These are phyloP conservation scores for Gallinago paraguaiae DNA, from an alignment of 2,113 vertebrate species.

Conservation along the genomic window DNA sequence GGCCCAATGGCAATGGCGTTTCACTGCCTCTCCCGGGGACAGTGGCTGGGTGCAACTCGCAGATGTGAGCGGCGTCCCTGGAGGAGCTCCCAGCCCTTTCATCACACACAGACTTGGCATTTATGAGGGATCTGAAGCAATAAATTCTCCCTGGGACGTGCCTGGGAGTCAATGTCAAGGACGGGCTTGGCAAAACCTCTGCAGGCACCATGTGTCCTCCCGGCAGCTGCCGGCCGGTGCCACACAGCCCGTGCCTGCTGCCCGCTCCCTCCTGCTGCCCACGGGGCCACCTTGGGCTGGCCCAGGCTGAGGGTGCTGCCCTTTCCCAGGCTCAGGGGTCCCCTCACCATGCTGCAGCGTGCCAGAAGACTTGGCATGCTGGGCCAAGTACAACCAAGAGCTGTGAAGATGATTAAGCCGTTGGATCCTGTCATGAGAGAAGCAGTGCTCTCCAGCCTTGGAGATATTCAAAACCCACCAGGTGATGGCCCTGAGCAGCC, in stretches of 20 bases:
- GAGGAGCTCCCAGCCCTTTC: neutral
- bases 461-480: neutral
- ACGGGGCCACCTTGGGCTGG: neutral
- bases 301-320: neutral
- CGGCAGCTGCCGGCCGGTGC: rapidly evolving
- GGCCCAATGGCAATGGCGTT: neutral
- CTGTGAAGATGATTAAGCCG: neutral
- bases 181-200: neutral
- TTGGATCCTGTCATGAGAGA: neutral
- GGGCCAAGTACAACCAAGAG: rapidly evolving
- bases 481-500: neutral
- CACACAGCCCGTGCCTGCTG: neutral
- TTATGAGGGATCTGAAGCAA: neutral
- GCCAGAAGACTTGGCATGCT: neutral
- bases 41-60: neutral
- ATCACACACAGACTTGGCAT: neutral
- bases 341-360: neutral
- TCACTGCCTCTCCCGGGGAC: neutral
- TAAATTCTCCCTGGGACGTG: neutral
- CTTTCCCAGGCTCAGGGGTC: neutral
- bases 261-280: neutral
- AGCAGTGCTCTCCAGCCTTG: neutral
- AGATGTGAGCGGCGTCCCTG: neutral
- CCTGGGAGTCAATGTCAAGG: rapidly evolving
- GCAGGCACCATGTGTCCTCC: rapidly evolving